A percentile compares a stretch with the other conserved stretches of the same genome.
These are phyloP conservation scores for Anagyrus pseudococci DNA, from an alignment of 2,888 invertebrate genomes.

Conservation along the genomic window DNA sequence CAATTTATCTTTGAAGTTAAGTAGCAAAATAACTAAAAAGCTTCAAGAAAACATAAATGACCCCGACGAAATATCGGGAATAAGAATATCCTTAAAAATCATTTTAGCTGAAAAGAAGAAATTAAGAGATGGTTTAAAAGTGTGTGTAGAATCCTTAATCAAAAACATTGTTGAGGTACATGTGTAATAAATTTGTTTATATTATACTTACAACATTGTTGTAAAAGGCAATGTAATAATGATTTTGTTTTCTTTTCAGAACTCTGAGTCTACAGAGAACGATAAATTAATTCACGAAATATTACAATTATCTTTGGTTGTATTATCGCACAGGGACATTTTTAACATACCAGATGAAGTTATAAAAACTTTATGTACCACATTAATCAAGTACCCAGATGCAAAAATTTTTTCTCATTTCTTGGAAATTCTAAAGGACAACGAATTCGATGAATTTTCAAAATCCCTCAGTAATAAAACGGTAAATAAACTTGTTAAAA, in stretches of 20 bases:
- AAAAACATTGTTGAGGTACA: conserved; percentile 44
- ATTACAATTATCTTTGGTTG: conserved; percentile 43
- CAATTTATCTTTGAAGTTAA: conserved; percentile 47
- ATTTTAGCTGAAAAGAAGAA: conserved; percentile 39
- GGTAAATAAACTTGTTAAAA: conserved; percentile 37
- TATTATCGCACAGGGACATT: conserved; percentile 43
- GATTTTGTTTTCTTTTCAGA: conserved; percentile 36
- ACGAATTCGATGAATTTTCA: conserved; percentile 44
- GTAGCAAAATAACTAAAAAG: conserved; percentile 42
- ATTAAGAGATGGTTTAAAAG: conserved; percentile 42
- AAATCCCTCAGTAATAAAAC: conserved; percentile 41
- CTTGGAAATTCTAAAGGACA: conserved; percentile 43
- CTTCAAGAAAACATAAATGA: conserved; percentile 39
- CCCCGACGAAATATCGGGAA: conserved; percentile 44
- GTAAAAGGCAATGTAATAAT: neutral
- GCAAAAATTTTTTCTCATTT: conserved; percentile 43
- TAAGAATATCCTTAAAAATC: conserved; percentile 47
- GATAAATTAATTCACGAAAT: conserved; percentile 42
- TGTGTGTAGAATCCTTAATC: conserved; percentile 41
- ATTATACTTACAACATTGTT: neutral
- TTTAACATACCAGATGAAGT: conserved; percentile 42
- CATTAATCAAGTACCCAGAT: conserved; percentile 44
- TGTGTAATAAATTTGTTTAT: neutral
- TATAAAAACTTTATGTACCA: conserved; percentile 44
- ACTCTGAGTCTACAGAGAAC: conserved; percentile 18